Conservation (phyloP, 2,113 vertebrate genomes). For the Pelecanus crispus region DNA sequence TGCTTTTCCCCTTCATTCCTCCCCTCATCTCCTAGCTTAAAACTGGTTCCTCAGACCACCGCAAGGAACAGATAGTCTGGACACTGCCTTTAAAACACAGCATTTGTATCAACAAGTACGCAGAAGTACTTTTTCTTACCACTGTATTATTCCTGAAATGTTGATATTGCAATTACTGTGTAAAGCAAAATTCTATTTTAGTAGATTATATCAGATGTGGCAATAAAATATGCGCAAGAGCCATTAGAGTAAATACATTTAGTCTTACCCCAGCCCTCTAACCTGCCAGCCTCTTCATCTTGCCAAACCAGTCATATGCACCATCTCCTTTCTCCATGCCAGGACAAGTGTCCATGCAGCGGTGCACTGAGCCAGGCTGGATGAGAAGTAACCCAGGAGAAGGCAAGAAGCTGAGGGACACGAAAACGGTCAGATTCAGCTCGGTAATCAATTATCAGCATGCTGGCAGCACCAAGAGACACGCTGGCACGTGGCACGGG, state of each 20-base stretch:
- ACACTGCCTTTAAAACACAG: neutral
- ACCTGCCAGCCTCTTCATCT: neutral
- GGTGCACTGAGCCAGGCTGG: neutral
- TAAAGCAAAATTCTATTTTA: neutral
- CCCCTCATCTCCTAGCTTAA: neutral
- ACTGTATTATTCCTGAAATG: neutral
- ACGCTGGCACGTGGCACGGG: accelerated
- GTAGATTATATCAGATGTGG: neutral
- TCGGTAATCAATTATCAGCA: neutral
- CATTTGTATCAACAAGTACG: neutral
- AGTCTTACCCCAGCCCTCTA: neutral
- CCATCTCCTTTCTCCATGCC: neutral
- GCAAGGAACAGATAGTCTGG: neutral
- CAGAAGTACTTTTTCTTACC: neutral
- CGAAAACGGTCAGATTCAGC: neutral
- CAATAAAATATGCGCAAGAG: neutral
- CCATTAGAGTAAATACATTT: neutral
- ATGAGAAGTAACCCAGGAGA: neutral
- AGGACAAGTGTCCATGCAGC: neutral
- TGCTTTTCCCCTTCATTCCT: neutral
- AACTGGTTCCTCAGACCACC: neutral
- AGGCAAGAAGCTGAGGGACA: neutral
- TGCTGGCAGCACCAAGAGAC: neutral
- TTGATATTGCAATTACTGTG: neutral
- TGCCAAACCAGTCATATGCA: neutral